Base-by-base conservation (phyloP, 1,140 invertebrate genomes). In the Trachymyrmex cornetzi region DNA sequence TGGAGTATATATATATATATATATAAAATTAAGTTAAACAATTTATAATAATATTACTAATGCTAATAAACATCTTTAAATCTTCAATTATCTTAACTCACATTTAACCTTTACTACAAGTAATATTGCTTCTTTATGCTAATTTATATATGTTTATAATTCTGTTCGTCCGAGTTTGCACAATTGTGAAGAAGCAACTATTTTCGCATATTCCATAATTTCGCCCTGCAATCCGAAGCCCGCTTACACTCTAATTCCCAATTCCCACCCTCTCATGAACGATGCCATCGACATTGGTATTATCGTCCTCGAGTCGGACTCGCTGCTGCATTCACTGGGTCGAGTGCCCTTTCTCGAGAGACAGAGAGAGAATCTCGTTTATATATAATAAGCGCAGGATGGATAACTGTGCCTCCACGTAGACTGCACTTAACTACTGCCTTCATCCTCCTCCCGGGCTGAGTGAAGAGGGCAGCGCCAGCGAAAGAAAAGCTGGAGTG, bases 361-460 rank as follows among this genome's bases (percentile, higher is more conserved):
- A 90, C 74, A 55, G 71, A 75, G 53, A 38, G 53, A 55, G 72
- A 75, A 14, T 34, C 64, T 90, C 77, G 81, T 90, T 90, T 90
- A 90, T 90, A 90, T 88, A 90, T 90, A 90, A 90, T 90, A 90
- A 90, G 81, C 81, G 72, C 59, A 59, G 72, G 72, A 53, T 84
- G 77, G 79, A n/a, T 84, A 90, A 87, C 88, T 64, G 16, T 66
- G 59, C 81, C 69, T 85, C 66, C 59, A 71, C 79, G 66, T 87
- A 81, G 82, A 5, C 77, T 89, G 61, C 85, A 84, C 57, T 89
- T 81, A 80, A 85, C 77, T 87, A 80, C 67, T 55, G 72, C 14
- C 27, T 79, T 69, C 30, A 59, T 34, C 22, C 24, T 57, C 6
- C 48, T 74, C 3, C 16, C 11, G 7, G 27, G 12, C 11, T 38